Percentiles rank a stretch among this genome's conserved stretches.
Evolutionary conservation across 1,140 invertebrate genomes (phyloP).

Genomic region (Anastrepha ludens): DNA sequence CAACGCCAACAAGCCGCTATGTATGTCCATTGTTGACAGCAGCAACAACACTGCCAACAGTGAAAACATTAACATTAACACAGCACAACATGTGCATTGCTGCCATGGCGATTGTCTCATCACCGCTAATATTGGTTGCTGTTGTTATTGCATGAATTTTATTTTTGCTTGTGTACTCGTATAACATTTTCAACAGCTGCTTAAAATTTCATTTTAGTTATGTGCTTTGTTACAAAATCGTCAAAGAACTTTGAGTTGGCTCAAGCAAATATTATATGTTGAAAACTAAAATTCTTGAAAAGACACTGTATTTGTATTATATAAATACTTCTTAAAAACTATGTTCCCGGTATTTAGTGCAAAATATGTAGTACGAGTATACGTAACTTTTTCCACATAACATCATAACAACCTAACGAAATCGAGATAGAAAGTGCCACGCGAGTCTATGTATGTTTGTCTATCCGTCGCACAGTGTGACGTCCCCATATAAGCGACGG

Average conservation of each 20-base stretch:
- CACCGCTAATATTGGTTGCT: not conserved
- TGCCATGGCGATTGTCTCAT: slow-evolving; percentile 27
- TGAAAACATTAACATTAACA: not conserved
- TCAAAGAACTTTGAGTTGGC: not conserved
- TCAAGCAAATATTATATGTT: too few species aligned
- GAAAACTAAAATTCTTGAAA: too few species aligned
- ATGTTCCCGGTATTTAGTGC: too few species aligned
- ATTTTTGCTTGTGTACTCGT: not conserved
- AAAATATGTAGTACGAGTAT: too few species aligned
- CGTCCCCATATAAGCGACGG: too few species aligned
- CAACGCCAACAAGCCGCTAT: slow-evolving; percentile 34
- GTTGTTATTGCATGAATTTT: not conserved
- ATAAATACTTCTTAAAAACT: too few species aligned
- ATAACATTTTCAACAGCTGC: slow-evolving; percentile 36
- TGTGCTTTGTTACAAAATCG: slow-evolving; percentile 26
- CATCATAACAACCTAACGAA: too few species aligned
- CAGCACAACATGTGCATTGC: slow-evolving; percentile 30
- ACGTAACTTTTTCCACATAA: too few species aligned
- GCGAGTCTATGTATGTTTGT: too few species aligned
- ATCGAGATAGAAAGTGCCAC: too few species aligned
- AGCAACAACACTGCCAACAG: slow-evolving; percentile 29
- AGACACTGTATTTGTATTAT: too few species aligned
- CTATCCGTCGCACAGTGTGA: too few species aligned
- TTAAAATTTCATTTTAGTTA: not conserved
- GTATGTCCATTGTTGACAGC: slow-evolving; percentile 39